Percentiles rank a stretch among this genome's conserved stretches.
These are phyloP conservation scores for Caenorhabditis sp. DNA, from an alignment of 2,888 invertebrate genomes.

Conservation along the genomic window DNA sequence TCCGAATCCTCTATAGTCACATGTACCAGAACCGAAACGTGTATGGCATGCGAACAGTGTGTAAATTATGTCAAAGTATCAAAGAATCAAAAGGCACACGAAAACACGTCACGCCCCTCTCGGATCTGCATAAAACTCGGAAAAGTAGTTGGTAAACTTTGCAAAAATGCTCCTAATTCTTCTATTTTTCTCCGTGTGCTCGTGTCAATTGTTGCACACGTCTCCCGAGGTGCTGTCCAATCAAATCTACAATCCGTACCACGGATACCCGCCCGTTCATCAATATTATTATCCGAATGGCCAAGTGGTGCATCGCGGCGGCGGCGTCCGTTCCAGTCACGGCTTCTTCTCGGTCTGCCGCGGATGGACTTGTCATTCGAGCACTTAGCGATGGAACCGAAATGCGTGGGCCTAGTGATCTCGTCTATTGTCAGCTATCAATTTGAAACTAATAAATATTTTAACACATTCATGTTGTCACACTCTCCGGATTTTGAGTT, in stretches of 20 bases:
- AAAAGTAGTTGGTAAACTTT: background rate
- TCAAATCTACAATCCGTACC: conserved; percentile 44
- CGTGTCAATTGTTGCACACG: conserved; percentile 24
- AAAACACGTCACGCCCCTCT: too few relatives aligned
- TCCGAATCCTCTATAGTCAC: too few relatives aligned
- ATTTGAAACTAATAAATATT: too few relatives aligned
- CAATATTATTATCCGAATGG: conserved; percentile 33
- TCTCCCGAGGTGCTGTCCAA: conserved; percentile 41
- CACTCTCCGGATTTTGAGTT: too few relatives aligned
- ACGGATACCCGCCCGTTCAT: conserved; percentile 4
- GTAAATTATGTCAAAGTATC: too few relatives aligned
- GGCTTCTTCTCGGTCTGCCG: conserved; percentile 38
- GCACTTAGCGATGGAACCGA: background rate
- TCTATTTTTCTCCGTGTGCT: background rate
- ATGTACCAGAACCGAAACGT: too few relatives aligned
- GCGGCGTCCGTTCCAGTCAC: conserved; percentile 31
- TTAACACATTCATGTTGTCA: background rate
- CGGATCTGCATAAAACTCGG: too few relatives aligned
- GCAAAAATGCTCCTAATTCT: too few relatives aligned
- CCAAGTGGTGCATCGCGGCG: conserved; percentile 26
- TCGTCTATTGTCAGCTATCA: background rate
- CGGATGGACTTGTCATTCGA: conserved; percentile 45
- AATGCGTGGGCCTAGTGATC: background rate
- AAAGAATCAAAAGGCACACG: too few relatives aligned
- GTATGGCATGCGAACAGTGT: too few relatives aligned